These are phyloP conservation scores for Antechinus stuartii DNA, from an alignment of 2,113 vertebrate genomes.

Conservation along the genomic window DNA sequence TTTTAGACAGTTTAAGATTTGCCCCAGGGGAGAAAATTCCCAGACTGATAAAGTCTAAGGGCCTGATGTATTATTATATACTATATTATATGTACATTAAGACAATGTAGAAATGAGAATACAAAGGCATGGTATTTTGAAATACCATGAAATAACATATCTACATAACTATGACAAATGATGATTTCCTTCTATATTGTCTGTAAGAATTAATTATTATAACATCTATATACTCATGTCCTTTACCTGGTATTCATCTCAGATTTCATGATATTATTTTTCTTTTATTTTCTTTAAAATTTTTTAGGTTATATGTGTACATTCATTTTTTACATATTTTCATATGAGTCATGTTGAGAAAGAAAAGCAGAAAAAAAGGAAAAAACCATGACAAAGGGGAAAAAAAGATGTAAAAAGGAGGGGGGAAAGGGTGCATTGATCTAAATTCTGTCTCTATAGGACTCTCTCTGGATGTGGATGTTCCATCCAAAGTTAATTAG, in stretches of 20 bases:
- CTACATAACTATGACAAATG: background rate
- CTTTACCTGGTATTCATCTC: background rate
- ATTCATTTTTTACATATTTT: no score
- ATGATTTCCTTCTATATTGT: background rate
- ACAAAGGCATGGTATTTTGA: background rate
- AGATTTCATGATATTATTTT: background rate
- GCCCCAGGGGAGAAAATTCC: background rate
- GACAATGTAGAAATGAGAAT: background rate
- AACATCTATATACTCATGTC: background rate
- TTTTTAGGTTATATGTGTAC: no score
- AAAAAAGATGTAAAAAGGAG: no score
- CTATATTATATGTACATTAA: background rate
- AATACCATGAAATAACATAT: background rate
- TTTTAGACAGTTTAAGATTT: background rate
- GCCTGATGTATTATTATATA: background rate
- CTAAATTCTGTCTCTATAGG: no score
- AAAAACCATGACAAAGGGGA: no score
- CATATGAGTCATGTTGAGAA: no score
- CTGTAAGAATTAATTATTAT: background rate
- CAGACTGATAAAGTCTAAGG: background rate
- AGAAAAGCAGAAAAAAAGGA: no score
- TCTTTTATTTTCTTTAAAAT: no score
- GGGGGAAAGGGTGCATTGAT: no score
- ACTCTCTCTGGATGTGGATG: no score
- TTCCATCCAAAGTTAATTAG: no score